phyloP scores from a whole-genome alignment of 2,888 invertebrate species.

The Leucania comma region DNA sequence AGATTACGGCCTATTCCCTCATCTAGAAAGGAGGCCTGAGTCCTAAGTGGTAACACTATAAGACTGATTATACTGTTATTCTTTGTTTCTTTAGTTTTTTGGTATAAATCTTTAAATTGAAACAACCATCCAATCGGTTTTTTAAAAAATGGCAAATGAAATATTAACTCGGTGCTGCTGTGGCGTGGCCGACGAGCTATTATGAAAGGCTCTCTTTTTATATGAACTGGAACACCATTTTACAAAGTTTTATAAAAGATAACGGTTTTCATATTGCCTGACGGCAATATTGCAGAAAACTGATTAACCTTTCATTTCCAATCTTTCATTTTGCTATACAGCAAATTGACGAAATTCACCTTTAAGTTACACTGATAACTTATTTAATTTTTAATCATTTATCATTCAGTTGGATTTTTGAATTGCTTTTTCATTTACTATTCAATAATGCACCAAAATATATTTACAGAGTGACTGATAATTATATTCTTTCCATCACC shows the following conservation, averaged over 20 bases:
- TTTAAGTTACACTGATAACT: neutral
- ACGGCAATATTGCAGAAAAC: slow-evolving; percentile 16
- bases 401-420: neutral
- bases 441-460: neutral
- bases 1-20: too few species aligned
- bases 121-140: neutral
- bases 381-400: neutral
- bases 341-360: neutral
- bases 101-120: neutral
- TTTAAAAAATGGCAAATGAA: neutral
- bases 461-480: neutral
- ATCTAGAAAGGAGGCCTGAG: too few species aligned
- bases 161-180: neutral
- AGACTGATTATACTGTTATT: neutral
- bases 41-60: too few species aligned
- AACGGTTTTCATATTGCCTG: slow-evolving; percentile 9
- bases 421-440: neutral
- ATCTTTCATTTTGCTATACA: slow-evolving; percentile 4
- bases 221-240: slow-evolving; percentile 23
- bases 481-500: too few species aligned
- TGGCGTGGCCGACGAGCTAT: neutral
- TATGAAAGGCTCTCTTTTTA: slow-evolving; percentile 15
- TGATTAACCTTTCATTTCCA: slow-evolving; percentile 23
- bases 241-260: slow-evolving; percentile 23
- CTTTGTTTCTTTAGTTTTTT: neutral